Evolutionary conservation across 2,113 vertebrate species (phyloP).

Genomic region (Lepidiolamprologus cunningtoni): DNA sequence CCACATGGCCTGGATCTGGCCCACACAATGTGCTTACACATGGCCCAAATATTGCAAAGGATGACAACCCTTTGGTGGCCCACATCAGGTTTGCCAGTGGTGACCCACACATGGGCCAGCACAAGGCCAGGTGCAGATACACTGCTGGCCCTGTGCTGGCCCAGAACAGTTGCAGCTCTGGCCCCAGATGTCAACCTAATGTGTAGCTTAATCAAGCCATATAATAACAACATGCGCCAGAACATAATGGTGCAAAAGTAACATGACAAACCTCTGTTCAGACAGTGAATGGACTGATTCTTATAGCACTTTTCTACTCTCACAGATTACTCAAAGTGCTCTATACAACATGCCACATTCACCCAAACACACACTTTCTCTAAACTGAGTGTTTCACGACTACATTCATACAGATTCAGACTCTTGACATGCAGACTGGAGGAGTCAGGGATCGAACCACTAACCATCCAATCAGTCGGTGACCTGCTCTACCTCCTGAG

Average conservation of each 20-base stretch:
- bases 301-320: not conserved
- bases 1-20: not conserved
- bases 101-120: not conserved
- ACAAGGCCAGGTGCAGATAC: not conserved
- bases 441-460: not conserved
- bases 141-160: not conserved
- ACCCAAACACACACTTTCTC: not conserved
- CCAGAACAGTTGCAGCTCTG: not conserved
- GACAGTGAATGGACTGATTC: not conserved
- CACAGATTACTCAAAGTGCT: not conserved
- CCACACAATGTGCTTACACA: not conserved
- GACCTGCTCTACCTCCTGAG: not conserved
- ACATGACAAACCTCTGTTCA: accelerated
- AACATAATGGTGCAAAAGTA: not conserved
- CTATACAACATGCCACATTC: not conserved
- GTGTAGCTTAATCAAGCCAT: not conserved
- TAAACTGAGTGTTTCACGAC: not conserved
- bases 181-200: not conserved
- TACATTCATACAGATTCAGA: not conserved
- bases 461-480: not conserved
- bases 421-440: not conserved
- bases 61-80: not conserved
- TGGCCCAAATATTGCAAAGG: not conserved
- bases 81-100: not conserved
- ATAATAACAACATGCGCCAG: not conserved